A percentile compares a stretch with the other conserved stretches of the same genome.
Evolutionary conservation across 2,888 invertebrate genomes (phyloP).

Genomic region (Drosophila meridiana): DNA sequence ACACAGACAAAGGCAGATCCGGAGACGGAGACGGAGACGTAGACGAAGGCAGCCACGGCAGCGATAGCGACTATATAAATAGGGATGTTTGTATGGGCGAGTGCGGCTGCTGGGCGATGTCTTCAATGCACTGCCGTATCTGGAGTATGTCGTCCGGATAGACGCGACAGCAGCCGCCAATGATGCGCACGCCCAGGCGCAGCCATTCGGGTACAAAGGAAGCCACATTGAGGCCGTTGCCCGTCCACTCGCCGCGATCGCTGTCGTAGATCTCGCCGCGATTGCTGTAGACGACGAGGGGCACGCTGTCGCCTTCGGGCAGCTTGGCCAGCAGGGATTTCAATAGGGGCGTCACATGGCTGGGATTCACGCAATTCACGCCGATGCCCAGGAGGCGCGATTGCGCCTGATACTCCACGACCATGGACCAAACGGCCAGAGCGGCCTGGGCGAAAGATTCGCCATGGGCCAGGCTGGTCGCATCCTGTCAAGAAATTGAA

Average conservation of each 20-base stretch:
- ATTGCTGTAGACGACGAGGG: constrained; percentile 96
- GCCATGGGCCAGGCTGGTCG: constrained; percentile 89
- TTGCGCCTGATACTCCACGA: constrained; percentile 86
- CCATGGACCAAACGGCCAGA: constrained; percentile 87
- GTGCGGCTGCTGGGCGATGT: constrained; percentile 40
- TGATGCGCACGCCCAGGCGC: constrained; percentile 90
- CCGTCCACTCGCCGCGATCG: constrained; percentile 87
- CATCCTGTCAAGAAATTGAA: constrained; percentile 85
- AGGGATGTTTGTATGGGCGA: constrained; percentile 38
- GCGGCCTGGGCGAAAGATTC: constrained; percentile 91
- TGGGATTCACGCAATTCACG: constrained; percentile 93
- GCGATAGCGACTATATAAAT: constrained; percentile 22
- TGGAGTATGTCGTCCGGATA: constrained; percentile 91
- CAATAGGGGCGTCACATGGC: constrained; percentile 87
- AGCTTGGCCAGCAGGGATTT: constrained; percentile 85
- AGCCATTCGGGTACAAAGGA: constrained; percentile 91
- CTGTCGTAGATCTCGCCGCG: constrained; percentile 87
- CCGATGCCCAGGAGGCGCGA: constrained; percentile 92
- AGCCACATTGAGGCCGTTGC: constrained; percentile 86
- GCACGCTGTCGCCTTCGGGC: constrained; percentile 84
- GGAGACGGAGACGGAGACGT: not conserved
- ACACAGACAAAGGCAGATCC: not conserved
- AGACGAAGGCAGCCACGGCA: not conserved
- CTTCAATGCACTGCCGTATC: constrained; percentile 87
- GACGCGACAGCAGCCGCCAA: constrained; percentile 97